A percentile compares a stretch with the other conserved stretches of the same genome.
Conservation (phyloP, 2,888 invertebrate species). For the Drosophila conformis region DNA sequence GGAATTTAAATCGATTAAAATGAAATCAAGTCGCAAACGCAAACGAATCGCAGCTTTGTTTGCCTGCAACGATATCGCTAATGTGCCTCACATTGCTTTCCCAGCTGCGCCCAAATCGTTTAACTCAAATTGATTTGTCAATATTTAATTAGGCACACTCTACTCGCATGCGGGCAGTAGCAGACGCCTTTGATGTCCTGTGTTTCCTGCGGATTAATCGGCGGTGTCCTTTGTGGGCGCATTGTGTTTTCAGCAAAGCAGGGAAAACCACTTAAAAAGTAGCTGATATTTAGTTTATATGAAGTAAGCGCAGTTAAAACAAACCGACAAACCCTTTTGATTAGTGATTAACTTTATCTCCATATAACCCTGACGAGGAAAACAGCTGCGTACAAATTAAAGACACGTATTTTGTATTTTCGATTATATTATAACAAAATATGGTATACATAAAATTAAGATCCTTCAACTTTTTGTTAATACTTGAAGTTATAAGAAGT, state of each 20-base stretch:
- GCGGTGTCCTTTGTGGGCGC: conserved; percentile 65
- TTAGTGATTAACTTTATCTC: not conserved
- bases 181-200: conserved; percentile 43
- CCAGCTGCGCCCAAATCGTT: conserved; percentile 78
- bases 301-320: not conserved
- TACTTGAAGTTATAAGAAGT: not conserved
- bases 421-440: not conserved
- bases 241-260: conserved; percentile 10
- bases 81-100: conserved; percentile 30
- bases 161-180: conserved; percentile 41
- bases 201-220: conserved; percentile 70
- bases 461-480: not conserved
- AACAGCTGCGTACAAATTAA: not conserved
- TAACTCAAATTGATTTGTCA: conserved; percentile 81
- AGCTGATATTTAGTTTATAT: not conserved
- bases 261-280: conserved; percentile 9
- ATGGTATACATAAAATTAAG: not conserved
- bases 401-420: not conserved
- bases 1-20: conserved; percentile 73
- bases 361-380: not conserved
- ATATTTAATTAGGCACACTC: conserved; percentile 72
- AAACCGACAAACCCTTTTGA: not conserved
- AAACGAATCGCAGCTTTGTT: conserved; percentile 77
- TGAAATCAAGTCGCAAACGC: conserved; percentile 68
- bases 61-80: conserved; percentile 54